Evolutionary conservation across 2,888 invertebrate genomes (phyloP), one percentile per base, ranked within the genome.

Genomic region (Eupithecia subumbrata): DNA sequence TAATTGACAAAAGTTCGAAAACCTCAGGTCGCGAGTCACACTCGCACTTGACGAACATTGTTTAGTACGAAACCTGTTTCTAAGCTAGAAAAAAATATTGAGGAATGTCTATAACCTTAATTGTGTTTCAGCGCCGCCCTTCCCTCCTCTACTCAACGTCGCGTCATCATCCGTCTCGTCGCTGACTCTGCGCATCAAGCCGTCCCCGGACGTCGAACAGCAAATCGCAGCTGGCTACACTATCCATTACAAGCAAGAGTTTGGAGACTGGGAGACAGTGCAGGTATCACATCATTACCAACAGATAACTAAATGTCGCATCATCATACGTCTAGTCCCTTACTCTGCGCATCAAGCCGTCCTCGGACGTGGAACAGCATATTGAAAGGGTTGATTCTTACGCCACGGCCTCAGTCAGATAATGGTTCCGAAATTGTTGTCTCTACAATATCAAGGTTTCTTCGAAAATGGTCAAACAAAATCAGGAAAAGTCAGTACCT

Each of bases 171-270:
- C 95, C n/a, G 95, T 95, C 3, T 95, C 95, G 0, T 94, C 95
- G 0, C 88, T 95, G 75, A 95, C 95, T 2, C 91, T 95, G 5
- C 93, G 95, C 73, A 87, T 95, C 81, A 94, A 94, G 84, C 93
- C 95, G 0, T 83, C 97, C 81, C 96, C 97, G 83, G 96, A 97
- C 71, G 96, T 96, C 18, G 98, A 98, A 87, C 97, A 96, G 67
- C 98, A 98, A 52, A 98, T 98, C n/a, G 96, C 98, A 80, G 98
- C 98, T 84, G 98, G 99, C 0, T 98, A 98, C 92, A 98, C 98
- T 43, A 96, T 99, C 80, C 98, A 98, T 88, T 98, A 98, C 95
- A 98, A 98, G 89, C 98, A 98, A 74, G 98, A 99, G 91, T 98
- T 98, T 87, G 98, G 98, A 25, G 98, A 98, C 87, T 98, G 98